Percentiles rank a stretch among this genome's conserved stretches.
Conservation (phyloP, 2,797 vertebrate species). For the Malurus splendens region DNA sequence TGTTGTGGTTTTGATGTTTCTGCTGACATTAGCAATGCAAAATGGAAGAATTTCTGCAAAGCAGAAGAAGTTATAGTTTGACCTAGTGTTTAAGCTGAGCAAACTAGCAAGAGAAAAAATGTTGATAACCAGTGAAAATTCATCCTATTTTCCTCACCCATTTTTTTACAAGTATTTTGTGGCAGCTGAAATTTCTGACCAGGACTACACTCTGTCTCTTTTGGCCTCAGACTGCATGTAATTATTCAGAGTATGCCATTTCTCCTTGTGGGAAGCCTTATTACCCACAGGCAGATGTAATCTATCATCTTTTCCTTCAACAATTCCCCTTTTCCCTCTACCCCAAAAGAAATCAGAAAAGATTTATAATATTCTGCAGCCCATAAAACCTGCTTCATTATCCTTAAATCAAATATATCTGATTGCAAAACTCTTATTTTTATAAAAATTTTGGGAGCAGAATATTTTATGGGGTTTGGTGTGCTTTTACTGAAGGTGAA, state of each 20-base stretch:
- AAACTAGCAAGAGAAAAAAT: background rate
- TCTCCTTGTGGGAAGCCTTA: constrained; percentile 4
- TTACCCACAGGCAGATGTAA: constrained; percentile 12
- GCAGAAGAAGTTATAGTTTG: background rate
- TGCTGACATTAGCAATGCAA: background rate
- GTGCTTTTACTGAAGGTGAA: background rate
- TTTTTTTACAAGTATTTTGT: background rate
- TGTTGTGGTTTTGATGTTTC: background rate
- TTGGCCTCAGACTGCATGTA: background rate
- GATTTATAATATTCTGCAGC: constrained; percentile 4
- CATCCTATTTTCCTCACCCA: background rate
- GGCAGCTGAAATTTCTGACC: background rate
- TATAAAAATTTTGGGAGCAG: background rate
- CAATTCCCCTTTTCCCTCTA: background rate
- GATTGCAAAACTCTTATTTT: background rate
- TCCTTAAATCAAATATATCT: background rate
- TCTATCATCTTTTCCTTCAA: constrained; percentile 9
- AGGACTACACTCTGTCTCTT: background rate
- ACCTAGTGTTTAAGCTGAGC: background rate
- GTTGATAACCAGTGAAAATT: background rate
- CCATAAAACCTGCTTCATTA: background rate
- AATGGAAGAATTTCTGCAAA: background rate
- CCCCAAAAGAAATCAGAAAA: background rate
- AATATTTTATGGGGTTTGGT: background rate
- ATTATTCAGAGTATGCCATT: background rate